Evolutionary conservation across 2,113 vertebrate species (phyloP).

Genomic region (Cnemophilus loriae): DNA sequence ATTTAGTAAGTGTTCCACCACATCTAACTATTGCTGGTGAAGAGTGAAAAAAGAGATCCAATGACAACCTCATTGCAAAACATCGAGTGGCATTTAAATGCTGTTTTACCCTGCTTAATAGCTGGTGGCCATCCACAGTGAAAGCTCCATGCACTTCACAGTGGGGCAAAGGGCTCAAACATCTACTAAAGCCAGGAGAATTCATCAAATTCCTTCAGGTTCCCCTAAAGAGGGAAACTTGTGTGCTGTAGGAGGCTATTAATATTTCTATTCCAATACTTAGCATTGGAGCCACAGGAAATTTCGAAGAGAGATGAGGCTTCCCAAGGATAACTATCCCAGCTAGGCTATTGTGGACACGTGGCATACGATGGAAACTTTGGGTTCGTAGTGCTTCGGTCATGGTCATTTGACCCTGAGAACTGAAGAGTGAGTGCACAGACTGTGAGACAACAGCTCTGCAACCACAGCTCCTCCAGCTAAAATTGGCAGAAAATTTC

Average conservation of each 20-base stretch:
- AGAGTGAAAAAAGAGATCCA: not conserved
- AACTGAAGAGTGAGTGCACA: not conserved
- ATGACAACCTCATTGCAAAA: not conserved
- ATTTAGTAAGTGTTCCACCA: not conserved
- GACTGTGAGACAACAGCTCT: not conserved
- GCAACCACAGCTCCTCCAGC: not conserved
- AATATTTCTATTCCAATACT: not conserved
- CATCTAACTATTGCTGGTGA: not conserved
- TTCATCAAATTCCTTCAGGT: not conserved
- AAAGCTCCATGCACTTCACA: accelerated
- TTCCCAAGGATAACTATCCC: not conserved
- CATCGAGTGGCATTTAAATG: not conserved
- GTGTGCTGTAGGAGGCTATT: not conserved
- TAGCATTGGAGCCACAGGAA: not conserved
- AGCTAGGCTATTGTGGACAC: not conserved
- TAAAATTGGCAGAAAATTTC: not conserved
- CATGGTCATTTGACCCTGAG: not conserved
- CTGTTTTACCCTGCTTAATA: not conserved
- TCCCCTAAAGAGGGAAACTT: not conserved
- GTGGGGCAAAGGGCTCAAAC: not conserved
- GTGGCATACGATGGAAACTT: accelerated
- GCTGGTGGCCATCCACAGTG: accelerated
- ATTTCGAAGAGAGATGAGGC: not conserved
- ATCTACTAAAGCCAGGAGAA: not conserved
- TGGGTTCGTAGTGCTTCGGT: accelerated